Evolutionary conservation across 2,888 invertebrate species (phyloP).

Genomic region (Elmis aenea): DNA sequence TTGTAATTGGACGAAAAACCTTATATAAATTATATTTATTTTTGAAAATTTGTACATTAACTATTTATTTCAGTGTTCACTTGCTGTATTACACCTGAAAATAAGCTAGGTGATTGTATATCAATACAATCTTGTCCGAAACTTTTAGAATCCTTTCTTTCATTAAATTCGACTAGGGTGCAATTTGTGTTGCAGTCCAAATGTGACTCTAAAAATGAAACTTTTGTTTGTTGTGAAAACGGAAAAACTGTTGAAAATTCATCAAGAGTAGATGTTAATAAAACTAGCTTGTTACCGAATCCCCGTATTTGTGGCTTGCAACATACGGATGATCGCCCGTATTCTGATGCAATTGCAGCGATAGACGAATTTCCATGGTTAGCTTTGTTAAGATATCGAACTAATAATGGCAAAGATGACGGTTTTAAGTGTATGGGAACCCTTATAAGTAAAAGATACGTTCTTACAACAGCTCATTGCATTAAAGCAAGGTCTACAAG

Average conservation of each 20-base stretch:
- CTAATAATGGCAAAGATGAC: conserved; percentile 7
- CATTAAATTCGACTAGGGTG: not conserved
- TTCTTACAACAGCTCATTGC: conserved; percentile 54
- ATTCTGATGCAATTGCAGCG: conserved; percentile 40
- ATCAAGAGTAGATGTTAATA: no score
- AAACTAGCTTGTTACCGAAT: no score
- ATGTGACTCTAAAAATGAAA: not conserved
- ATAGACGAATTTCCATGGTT: conserved; percentile 50
- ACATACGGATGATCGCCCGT: no score
- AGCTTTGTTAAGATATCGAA: conserved; percentile 43
- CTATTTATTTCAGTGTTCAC: no score
- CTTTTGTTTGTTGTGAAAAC: not conserved
- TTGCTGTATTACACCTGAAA: not conserved
- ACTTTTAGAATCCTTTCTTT: not conserved
- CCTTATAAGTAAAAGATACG: conserved; percentile 50
- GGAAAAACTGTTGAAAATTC: no score
- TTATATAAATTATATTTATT: no score
- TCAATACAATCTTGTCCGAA: not conserved
- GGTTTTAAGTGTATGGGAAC: conserved; percentile 48
- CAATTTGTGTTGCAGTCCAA: not conserved
- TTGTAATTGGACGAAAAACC: no score
- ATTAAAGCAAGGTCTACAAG: no score
- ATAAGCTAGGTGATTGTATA: not conserved
- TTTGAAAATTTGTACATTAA: no score
- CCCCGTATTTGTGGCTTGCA: no score